Conservation (phyloP, 2,113 vertebrate genomes). For the Ramphastos sulfuratus region DNA sequence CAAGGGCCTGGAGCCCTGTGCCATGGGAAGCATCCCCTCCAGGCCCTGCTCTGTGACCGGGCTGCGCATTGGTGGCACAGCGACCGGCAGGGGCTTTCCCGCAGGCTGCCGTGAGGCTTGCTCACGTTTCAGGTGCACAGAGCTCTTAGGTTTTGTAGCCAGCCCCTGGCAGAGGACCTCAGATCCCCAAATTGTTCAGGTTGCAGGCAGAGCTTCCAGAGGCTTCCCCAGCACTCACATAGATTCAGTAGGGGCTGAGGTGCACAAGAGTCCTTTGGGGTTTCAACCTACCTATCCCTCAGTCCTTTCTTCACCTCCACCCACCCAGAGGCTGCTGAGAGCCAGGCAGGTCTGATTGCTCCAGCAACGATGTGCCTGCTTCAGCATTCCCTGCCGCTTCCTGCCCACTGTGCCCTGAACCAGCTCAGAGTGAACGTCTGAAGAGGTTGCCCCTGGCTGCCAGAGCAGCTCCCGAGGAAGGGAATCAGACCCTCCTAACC, state of each 20-base stretch:
- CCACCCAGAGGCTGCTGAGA: background rate
- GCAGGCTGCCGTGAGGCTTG: background rate
- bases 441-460: background rate
- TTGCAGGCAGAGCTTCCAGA: background rate
- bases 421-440: background rate
- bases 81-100: background rate
- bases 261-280: background rate
- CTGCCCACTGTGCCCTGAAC: background rate
- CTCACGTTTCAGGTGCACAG: fast-evolving
- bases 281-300: background rate
- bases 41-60: fast-evolving
- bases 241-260: background rate
- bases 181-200: background rate
- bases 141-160: background rate
- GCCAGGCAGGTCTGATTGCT: background rate
- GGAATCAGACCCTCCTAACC: background rate
- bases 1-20: fast-evolving
- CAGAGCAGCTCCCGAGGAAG: background rate
- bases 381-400: background rate
- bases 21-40: background rate
- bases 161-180: background rate
- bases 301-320: background rate
- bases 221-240: background rate
- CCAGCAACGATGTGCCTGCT: background rate
- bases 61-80: fast-evolving